Base-by-base conservation (phyloP, 2,797 vertebrate species). In the Neoniphon sammara region DNA sequence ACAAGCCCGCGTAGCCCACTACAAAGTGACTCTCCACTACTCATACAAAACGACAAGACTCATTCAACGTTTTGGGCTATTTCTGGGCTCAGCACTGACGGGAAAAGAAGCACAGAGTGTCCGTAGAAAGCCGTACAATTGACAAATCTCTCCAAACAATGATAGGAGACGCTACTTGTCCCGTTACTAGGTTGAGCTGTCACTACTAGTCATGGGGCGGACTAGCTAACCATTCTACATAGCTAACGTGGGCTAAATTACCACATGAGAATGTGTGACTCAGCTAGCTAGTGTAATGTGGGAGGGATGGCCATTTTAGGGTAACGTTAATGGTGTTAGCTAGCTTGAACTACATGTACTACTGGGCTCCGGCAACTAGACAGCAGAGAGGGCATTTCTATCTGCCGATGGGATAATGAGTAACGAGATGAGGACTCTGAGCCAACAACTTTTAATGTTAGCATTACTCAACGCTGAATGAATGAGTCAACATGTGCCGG, bases 221-320 rank as follows among this genome's bases (percentile, higher is more conserved):
- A 18, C 9, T 31, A 2, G 25, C 17, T 27, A 56, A 30, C 54
- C 5, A 30, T 17, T 14, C 6, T 39, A 30, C 36, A 39, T 67
- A 20, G 54, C 54, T 56, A 56, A 55, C 73, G 53, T 68, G n/a
- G 47, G 17, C 11, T 50, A 42, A 67, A 66, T 72, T 50, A 73
- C 63, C 30, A 44, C 36, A 5, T 52, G 34, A 70, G 85, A 91
- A 92, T 90, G 85, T 88, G 91, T 89, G 88, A 91, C 82, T 91
- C 85, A 87, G 89, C 85, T 72, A 10, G 1, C 17, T 21, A 36
- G 42, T 55, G 61, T 34, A 60, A 15, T 23, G 77, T 84, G 84
- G 84, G 82, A 88, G 83, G 89, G 86, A 89, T 86, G 91, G 87
- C 88, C 89, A 91, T 90, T 89, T 91, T 88, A 64, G 15, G 81